Base-by-base conservation (phyloP, 2,888 invertebrate genomes). In the Lacanobia wlatinum region DNA sequence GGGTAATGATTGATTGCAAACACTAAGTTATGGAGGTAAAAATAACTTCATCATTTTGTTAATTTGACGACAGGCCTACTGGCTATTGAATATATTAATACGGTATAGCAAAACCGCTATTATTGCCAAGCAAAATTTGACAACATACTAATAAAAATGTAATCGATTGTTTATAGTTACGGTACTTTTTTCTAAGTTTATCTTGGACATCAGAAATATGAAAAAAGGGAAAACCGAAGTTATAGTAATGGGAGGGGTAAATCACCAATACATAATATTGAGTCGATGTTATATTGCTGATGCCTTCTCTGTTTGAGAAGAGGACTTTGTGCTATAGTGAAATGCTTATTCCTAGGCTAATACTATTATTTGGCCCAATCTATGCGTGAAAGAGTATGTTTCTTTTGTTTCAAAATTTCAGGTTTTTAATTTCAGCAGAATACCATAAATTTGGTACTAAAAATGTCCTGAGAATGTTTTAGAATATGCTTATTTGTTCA, bases 1-100 rank as follows among this genome's bases (percentile, higher is more conserved):
- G 28, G 71, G 23, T 70, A 38, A 66, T 34, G 38, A 79, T 78
- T 71, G 59, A 79, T 78, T 48, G 79, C 52, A 55, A 79, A 72
- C 69, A 52, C 53, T 18, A 53, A 5, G 43, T 23, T 40, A 2
- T 7, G 9, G 0, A 16, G 14, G 34, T 21, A 55, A 43, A 38
- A 34, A 16, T 18, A 76, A 48, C 2, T 76, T 40, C 21, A 67
- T 34, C 4, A 70, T 21, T 28, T 38, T n/a, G n/a, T 38, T 34
- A 21, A 38, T 43, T 14, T 21, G 55, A 76, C 21, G 34, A 7
- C 16, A 16, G 58, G 12, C 10, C 18, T 40, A 48, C 14, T 21
- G 34, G 12, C 50, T 75, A 21, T 7, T 10, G 7, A 38, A 55
- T 18, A 4, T 55, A n/a, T 16, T 40, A 8, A 10, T 18, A 28